Evolutionary conservation across 2,113 vertebrate species (phyloP).

Genomic region (Psephotus haematonotus): DNA sequence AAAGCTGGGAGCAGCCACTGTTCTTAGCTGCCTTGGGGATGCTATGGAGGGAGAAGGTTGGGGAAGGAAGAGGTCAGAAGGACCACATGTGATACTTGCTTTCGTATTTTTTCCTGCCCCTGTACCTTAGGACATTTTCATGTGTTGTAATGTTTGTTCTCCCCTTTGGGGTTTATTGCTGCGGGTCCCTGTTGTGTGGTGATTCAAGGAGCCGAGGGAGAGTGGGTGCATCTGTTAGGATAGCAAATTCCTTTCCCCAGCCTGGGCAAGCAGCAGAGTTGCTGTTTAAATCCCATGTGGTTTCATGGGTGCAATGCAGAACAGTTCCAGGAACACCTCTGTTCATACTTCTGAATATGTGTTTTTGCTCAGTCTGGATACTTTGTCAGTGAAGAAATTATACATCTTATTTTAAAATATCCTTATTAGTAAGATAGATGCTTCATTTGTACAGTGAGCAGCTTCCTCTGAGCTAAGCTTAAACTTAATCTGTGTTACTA

Average conservation of each 20-base stretch:
- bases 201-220: background rate
- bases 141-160: background rate
- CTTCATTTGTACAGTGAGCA: background rate
- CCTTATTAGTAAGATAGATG: background rate
- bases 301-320: background rate
- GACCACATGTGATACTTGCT: background rate
- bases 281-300: background rate
- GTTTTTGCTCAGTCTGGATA: background rate
- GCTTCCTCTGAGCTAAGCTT: constrained; percentile 47
- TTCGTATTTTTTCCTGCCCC: accelerated
- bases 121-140: background rate
- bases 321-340: background rate
- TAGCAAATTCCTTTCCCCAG: background rate
- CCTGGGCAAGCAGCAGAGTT: background rate
- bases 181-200: background rate
- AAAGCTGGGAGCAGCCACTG: background rate
- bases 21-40: background rate
- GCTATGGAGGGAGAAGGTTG: background rate
- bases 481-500: constrained; percentile 44
- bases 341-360: background rate
- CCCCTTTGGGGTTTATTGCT: background rate
- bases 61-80: background rate
- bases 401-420: background rate
- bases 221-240: background rate
- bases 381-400: background rate